phyloP scores from a whole-genome alignment of 2,113 vertebrate species.

The Haliaeetus leucogaster region DNA sequence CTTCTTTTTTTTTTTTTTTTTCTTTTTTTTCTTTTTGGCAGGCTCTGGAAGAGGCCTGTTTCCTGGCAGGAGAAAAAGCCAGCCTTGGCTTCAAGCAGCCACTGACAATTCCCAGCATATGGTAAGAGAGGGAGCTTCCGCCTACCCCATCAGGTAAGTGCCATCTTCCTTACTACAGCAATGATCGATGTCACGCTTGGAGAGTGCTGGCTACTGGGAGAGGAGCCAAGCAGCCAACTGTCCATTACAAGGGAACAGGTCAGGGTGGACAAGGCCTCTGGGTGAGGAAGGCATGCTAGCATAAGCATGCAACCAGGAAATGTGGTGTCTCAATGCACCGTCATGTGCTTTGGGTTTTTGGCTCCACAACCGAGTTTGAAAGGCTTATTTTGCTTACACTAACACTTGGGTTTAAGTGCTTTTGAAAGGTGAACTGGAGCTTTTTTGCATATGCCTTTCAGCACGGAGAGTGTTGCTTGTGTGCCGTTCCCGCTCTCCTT shows the following conservation, averaged over 20 bases:
- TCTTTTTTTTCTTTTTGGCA: constrained; percentile 54
- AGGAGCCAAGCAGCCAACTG: constrained; percentile 77
- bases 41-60: constrained; percentile 71
- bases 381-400: background rate
- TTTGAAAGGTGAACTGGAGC: background rate
- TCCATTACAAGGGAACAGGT: constrained; percentile 74
- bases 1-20: background rate
- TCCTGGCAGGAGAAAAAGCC: constrained; percentile 76
- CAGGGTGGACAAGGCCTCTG: constrained; percentile 72
- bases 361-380: background rate
- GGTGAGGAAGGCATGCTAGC: constrained; percentile 59
- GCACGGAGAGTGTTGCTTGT: background rate
- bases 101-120: constrained; percentile 94
- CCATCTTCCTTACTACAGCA: constrained; percentile 80
- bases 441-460: background rate
- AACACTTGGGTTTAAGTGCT: background rate
- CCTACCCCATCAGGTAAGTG: constrained; percentile 91
- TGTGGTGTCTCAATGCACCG: background rate
- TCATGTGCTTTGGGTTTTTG: background rate
- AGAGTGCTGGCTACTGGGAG: constrained; percentile 77
- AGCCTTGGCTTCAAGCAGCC: constrained; percentile 86
- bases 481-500: background rate
- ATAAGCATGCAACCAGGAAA: constrained; percentile 25
- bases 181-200: constrained; percentile 85
- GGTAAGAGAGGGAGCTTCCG: constrained; percentile 88